phyloP scores from a whole-genome alignment of 2,113 vertebrate species.

The Lagopus leucura region DNA sequence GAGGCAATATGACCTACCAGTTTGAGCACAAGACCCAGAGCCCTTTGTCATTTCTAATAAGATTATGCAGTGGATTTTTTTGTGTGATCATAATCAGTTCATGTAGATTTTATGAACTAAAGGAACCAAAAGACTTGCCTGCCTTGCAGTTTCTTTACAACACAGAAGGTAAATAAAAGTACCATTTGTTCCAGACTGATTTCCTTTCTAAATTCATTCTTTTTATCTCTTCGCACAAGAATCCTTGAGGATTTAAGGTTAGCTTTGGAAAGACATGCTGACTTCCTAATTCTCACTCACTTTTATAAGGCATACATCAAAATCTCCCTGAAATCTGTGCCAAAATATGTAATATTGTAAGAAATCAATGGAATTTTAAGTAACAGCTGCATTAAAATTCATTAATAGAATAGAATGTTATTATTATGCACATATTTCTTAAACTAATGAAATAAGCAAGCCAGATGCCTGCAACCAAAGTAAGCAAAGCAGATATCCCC shows the following conservation, averaged over 20 bases:
- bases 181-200: neutral
- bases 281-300: neutral
- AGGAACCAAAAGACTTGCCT: neutral
- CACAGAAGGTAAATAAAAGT: slow-evolving; percentile 9
- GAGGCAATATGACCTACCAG: neutral
- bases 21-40: neutral
- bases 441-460: neutral
- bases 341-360: neutral
- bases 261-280: neutral
- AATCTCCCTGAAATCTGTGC: neutral
- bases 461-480: neutral
- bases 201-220: neutral
- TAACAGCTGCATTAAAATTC: neutral
- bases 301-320: neutral
- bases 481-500: neutral
- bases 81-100: neutral
- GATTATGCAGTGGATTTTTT: neutral
- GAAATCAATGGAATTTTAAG: neutral
- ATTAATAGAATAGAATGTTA: neutral
- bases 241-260: neutral
- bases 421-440: neutral
- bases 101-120: neutral
- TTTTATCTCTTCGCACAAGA: neutral
- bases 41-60: neutral
- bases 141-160: neutral